Evolutionary conservation across 2,113 vertebrate species (phyloP).

Genomic region (Thalassoma bifasciatum): DNA sequence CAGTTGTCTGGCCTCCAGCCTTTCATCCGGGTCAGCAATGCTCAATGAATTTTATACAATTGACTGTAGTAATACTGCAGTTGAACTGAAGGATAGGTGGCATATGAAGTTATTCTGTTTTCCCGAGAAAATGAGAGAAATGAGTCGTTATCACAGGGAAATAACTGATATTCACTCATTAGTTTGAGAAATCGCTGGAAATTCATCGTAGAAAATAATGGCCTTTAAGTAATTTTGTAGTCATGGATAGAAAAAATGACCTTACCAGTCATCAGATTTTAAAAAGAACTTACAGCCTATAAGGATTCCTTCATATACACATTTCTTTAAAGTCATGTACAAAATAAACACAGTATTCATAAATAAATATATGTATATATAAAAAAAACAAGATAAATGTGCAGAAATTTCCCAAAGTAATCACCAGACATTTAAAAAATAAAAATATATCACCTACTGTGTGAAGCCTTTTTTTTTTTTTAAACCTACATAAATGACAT

Average conservation of each 20-base stretch:
- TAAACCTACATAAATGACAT: too few relatives aligned
- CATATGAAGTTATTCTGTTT: too few relatives aligned
- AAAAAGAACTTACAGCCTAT: background rate
- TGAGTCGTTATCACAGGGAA: too few relatives aligned
- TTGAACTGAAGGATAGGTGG: too few relatives aligned
- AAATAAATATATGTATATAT: background rate
- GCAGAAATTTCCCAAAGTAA: slow-evolving; percentile 13
- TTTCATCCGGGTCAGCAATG: too few relatives aligned
- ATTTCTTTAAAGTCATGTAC: background rate
- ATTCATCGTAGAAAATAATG: too few relatives aligned
- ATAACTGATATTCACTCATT: too few relatives aligned
- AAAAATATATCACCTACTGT: background rate
- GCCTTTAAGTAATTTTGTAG: slow-evolving; percentile 17
- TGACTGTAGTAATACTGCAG: too few relatives aligned
- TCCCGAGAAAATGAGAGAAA: too few relatives aligned
- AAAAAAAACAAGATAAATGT: slow-evolving; percentile 17
- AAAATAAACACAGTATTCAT: slow-evolving; percentile 9
- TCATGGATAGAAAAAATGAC: slow-evolving; percentile 30
- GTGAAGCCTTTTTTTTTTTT: background rate
- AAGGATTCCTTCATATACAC: background rate
- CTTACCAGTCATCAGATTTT: slow-evolving; percentile 40
- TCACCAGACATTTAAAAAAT: slow-evolving; percentile 20
- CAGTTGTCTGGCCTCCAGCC: too few relatives aligned
- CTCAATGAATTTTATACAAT: too few relatives aligned
- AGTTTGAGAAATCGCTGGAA: too few relatives aligned